Evolutionary conservation across 2,113 vertebrate genomes (phyloP), one percentile per base, ranked within the genome.

Genomic region (Corvus hawaiiensis): DNA sequence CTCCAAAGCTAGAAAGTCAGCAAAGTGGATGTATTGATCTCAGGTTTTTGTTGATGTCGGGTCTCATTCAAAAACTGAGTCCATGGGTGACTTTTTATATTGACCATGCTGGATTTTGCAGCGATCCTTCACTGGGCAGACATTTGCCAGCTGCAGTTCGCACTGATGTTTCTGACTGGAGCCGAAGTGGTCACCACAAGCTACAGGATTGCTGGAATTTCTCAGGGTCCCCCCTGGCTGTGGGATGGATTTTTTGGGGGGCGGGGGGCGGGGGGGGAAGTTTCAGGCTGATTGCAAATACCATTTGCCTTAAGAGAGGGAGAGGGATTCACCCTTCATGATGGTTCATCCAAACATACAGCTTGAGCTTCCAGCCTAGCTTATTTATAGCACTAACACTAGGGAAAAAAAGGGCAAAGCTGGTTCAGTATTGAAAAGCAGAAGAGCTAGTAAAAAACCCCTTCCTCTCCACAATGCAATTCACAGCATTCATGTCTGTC

Each of bases 1-100:
- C 76, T 94, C 88, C 74, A 52, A 90, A 22, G n/a, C 85, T 93
- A 80, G 37, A 39, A 71, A 96, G 46, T 59, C 90, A 48, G 79
- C 26, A 3, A 85, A 81, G 28, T 71, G 52, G 39, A 87, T n/a
- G 21, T 59, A 87, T 24, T 28, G 62, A 72, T 79, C 89, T 35
- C 54, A 11, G 37, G 11, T 18, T 77, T 76, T 74, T 84, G 48
- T 33, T 55, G 46, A 51, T 43, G 67, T n/a, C 55, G 11, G 20
- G n/a, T 73, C 37, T 96, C 17, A 6, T 35, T 30, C 26, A 30
- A 44, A 43, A 77, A 59, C 1, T 6, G 68, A 73, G 24, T 16
- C 49, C 20, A 5, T 0, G 2, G 33, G 10, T 0, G 4, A 56
- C 11, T 68, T 82, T 58, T 85, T 52, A 4, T 21, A 37, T 14